These are phyloP conservation scores for Sarcophaga bullata DNA, from an alignment of 1,140 invertebrate genomes.

Conservation along the genomic window DNA sequence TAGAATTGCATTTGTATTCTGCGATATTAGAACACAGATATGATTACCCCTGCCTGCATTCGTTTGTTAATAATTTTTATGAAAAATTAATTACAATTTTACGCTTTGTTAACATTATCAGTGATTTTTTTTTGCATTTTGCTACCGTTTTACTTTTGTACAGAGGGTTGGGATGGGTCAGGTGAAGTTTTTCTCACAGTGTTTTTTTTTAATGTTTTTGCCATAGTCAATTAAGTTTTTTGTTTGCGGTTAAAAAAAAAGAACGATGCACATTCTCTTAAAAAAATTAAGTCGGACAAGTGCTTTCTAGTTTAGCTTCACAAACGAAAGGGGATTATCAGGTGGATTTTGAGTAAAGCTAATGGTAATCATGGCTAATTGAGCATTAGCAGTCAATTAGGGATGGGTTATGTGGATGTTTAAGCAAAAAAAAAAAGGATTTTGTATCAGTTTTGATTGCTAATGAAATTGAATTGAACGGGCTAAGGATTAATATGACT, in stretches of 20 bases:
- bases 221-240: constrained; percentile 2
- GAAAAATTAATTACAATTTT: constrained; percentile 19
- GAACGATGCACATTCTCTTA: background rate
- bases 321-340: background rate
- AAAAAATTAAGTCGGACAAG: background rate
- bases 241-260: constrained; percentile 7
- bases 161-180: background rate
- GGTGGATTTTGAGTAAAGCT: constrained; percentile 5
- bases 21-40: background rate
- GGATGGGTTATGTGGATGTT: no score
- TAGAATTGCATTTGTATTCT: background rate
- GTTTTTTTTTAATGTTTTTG: background rate
- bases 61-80: background rate
- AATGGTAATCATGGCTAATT: background rate
- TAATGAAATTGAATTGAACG: no score
- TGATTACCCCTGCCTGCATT: background rate
- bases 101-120: constrained; percentile 9
- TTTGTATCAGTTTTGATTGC: no score
- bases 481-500: no score
- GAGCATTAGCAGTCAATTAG: background rate
- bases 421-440: no score
- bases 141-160: background rate
- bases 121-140: background rate
- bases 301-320: background rate
- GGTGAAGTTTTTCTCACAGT: background rate